Evolutionary conservation across 2,113 vertebrate genomes (phyloP), one percentile per base, ranked within the genome.

Genomic region (Mesocricetus auratus): DNA sequence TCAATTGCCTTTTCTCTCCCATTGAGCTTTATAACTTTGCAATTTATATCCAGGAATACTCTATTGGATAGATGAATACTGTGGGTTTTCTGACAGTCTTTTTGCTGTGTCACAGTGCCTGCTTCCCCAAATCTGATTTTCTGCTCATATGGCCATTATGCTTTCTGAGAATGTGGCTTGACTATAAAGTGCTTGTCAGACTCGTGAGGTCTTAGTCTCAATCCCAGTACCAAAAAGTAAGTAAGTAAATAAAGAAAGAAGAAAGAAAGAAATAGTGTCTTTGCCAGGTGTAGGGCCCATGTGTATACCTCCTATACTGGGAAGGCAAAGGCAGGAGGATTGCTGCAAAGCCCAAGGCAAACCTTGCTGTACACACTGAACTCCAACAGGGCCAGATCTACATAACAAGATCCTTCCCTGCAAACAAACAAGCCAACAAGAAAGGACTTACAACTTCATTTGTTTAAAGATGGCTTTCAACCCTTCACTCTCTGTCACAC

Each of bases 1-100:
- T 92, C 36, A 91, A 81, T 92, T 92, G 53, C 83, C 69, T 50
- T 91, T 88, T 94, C 58, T 90, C 42, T 79, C 79, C 66, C 31
- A 47, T 26, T 90, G 75, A 91, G 64, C 69, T 83, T 95, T 68
- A 68, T 79, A 60, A 58, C 36, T 42, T 89, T 89, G 53, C 24
- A 58, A 71, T 47, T 86, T 68, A 86, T 36, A 68, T 68, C 83
- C 29, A 86, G 62, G 5, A 50, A 36, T 86, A 22, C 39, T 66
- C 31, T 50, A 66, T 7, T 36, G 42, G 62, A 86, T 50, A 24
- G 17, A 47, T 33, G 62, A 47, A 68, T 86, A 22, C 42, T 47
- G 31, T 64, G 60, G n/a, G 39, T 12, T 50, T 68, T 36, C 31
- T 86, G 62, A 33, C 29, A 47, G 31, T 22, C 62, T 50, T 86